Percentiles rank a stretch among this genome's conserved stretches.
Conservation (phyloP, 2,888 invertebrate species). For the Blastobasis adustella region DNA sequence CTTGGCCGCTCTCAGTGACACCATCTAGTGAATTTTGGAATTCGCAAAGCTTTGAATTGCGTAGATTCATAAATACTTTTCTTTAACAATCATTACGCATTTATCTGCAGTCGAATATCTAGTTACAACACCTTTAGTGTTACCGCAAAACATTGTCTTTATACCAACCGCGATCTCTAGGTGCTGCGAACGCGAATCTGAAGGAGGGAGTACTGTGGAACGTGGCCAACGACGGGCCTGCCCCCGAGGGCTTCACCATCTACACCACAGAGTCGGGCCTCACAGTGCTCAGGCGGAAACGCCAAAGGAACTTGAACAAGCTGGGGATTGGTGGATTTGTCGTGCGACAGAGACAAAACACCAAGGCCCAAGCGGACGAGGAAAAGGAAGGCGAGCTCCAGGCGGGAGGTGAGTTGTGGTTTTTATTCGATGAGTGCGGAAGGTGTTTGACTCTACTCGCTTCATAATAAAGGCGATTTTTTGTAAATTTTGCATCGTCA, state of each 20-base stretch:
- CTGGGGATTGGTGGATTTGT: constrained; percentile 92
- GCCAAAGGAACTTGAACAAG: constrained; percentile 91
- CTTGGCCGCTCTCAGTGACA: no score
- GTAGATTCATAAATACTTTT: no score
- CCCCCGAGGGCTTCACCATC: constrained; percentile 88
- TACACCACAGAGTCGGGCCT: constrained; percentile 87
- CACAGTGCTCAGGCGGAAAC: constrained; percentile 86
- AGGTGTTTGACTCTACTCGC: no score
- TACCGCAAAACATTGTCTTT: no score
- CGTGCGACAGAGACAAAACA: constrained; percentile 80
- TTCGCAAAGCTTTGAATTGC: no score
- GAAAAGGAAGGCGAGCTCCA: constrained; percentile 54
- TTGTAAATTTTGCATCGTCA: no score
- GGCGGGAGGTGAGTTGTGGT: constrained; percentile 38
- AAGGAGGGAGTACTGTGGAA: constrained; percentile 91
- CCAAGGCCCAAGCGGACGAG: constrained; percentile 49
- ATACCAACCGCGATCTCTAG: background rate
- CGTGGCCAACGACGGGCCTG: constrained; percentile 83
- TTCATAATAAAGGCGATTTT: no score
- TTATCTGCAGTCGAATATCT: no score
- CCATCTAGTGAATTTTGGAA: no score
- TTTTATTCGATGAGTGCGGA: no score
- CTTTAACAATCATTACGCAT: no score
- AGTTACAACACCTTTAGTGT: no score
- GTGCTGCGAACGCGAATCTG: constrained; percentile 54